A percentile compares a stretch with the other conserved stretches of the same genome.
phyloP scores from a whole-genome alignment of 2,888 invertebrate genomes.

The Pseudolycoriella hygida region DNA sequence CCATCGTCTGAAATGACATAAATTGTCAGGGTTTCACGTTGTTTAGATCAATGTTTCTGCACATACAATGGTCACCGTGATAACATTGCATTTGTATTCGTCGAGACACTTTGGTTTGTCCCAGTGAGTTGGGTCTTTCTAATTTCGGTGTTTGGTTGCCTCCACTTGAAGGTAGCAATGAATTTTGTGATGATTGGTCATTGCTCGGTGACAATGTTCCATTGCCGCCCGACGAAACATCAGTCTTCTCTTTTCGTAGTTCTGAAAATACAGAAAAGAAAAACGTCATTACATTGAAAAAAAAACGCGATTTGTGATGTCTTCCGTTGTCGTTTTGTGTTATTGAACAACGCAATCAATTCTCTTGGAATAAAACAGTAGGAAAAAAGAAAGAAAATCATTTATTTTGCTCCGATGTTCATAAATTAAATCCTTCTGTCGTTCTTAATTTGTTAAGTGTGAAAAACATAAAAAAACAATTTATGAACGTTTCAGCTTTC shows the following conservation, averaged over 20 bases:
- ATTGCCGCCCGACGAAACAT: constrained; percentile 35
- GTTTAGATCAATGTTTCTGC: neutral
- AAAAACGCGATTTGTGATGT: too few relatives aligned
- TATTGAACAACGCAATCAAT: too few relatives aligned
- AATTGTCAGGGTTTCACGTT: neutral
- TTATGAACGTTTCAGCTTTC: too few relatives aligned
- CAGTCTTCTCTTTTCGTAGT: constrained; percentile 87
- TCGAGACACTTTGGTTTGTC: constrained; percentile 56
- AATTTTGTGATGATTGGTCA: constrained; percentile 30
- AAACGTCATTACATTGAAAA: too few relatives aligned
- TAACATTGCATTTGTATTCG: constrained; percentile 56
- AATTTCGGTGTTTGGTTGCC: constrained; percentile 40
- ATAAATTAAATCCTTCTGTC: too few relatives aligned
- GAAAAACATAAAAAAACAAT: too few relatives aligned
- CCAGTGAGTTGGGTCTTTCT: constrained; percentile 65
- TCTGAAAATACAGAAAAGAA: constrained; percentile 35
- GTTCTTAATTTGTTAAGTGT: too few relatives aligned
- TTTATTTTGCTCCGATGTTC: too few relatives aligned
- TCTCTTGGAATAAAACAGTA: too few relatives aligned
- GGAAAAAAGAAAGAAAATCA: too few relatives aligned
- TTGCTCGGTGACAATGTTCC: constrained; percentile 44
- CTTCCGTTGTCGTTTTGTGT: too few relatives aligned
- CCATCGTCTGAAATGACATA: neutral
- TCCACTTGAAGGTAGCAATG: constrained; percentile 29
- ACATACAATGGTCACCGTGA: constrained; percentile 58